A percentile compares a stretch with the other conserved stretches of the same genome.
phyloP scores from a whole-genome alignment of 1,140 invertebrate genomes.

The Wasmannia auropunctata region DNA sequence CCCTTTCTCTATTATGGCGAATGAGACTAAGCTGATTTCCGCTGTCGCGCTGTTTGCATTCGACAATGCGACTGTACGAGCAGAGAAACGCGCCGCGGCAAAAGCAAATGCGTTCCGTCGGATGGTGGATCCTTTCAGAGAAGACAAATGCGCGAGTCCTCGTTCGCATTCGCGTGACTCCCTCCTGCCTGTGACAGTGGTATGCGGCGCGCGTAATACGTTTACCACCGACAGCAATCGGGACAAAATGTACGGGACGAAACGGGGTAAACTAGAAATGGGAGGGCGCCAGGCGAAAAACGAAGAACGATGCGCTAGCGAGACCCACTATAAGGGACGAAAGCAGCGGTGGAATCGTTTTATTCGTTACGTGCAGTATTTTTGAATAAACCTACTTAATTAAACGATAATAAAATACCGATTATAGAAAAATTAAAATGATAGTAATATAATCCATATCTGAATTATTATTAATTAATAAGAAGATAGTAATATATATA shows the following conservation, averaged over 20 bases:
- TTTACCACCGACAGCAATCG: constrained; percentile 35
- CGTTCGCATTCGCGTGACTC: background rate
- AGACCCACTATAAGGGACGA: background rate
- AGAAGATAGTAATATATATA: background rate
- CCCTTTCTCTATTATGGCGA: constrained; percentile 13
- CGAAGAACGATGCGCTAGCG: background rate
- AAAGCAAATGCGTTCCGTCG: constrained; percentile 27
- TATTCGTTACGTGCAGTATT: background rate
- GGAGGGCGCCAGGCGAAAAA: constrained; percentile 7
- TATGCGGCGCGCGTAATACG: constrained; percentile 13
- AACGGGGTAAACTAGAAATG: constrained; percentile 33
- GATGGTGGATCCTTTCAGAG: constrained; percentile 37
- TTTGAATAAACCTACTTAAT: background rate
- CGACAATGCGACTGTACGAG: constrained; percentile 39
- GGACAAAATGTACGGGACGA: constrained; percentile 11
- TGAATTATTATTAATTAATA: background rate
- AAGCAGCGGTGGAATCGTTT: background rate
- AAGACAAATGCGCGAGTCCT: constrained; percentile 39
- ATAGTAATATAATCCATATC: background rate
- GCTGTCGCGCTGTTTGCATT: constrained; percentile 12
- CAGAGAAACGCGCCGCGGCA: background rate
- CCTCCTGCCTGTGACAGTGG: background rate
- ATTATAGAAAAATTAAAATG: background rate
- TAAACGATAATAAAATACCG: background rate
- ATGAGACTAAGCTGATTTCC: background rate